A percentile compares a stretch with the other conserved stretches of the same genome.
Evolutionary conservation across 2,797 vertebrate species (phyloP).

Genomic region (Carapus acus): DNA sequence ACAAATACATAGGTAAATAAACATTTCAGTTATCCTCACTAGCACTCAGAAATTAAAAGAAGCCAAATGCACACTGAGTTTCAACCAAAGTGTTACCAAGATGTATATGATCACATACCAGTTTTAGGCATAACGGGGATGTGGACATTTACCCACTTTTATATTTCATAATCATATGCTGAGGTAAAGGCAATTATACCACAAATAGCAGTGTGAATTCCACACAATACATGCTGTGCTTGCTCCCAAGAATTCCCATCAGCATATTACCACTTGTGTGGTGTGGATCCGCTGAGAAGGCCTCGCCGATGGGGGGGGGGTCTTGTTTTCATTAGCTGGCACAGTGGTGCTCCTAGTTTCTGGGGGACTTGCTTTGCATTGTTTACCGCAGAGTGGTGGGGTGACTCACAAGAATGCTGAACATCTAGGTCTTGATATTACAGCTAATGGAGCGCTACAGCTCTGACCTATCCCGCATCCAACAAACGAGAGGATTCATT

Average conservation of each 20-base stretch:
- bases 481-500: slow-evolving; percentile 34
- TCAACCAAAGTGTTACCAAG: slow-evolving; percentile 72
- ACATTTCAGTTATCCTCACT: slow-evolving; percentile 53
- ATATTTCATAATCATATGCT: slow-evolving; percentile 29
- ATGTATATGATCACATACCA: slow-evolving; percentile 57
- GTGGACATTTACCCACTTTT: slow-evolving; percentile 35
- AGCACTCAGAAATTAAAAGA: slow-evolving; percentile 49
- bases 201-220: slow-evolving; percentile 31
- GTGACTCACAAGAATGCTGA: slow-evolving; percentile 24
- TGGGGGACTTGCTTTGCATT: slow-evolving; percentile 11
- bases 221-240: slow-evolving; percentile 26
- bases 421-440: slow-evolving; percentile 21
- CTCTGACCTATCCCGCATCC: slow-evolving; percentile 26
- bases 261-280: slow-evolving; percentile 38
- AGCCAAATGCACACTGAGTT: slow-evolving; percentile 72
- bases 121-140: slow-evolving; percentile 30
- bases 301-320: too few relatives aligned
- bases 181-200: slow-evolving; percentile 40
- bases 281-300: too few relatives aligned
- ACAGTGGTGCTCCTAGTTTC: slow-evolving; percentile 3
- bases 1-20: slow-evolving; percentile 50
- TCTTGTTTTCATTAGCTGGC: not conserved
- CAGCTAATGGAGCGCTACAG: slow-evolving; percentile 30
- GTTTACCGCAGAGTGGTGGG: slow-evolving; percentile 15
- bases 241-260: slow-evolving; percentile 34